A percentile compares a stretch with the other conserved stretches of the same genome.
phyloP scores from a whole-genome alignment of 2,888 invertebrate species.

The Scaptomyza caliginosa region DNA sequence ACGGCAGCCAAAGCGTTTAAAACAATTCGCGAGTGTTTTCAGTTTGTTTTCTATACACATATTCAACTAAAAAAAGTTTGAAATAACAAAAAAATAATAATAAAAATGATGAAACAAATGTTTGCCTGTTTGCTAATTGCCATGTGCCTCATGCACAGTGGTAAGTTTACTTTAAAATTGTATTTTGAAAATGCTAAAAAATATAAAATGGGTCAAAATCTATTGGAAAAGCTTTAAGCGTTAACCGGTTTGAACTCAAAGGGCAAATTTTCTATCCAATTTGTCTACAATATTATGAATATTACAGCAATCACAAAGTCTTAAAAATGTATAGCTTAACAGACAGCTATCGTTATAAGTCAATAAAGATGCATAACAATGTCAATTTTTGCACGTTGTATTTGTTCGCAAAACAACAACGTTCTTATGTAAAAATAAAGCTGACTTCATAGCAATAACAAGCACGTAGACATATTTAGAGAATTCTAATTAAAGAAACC shows the following conservation, averaged over 20 bases:
- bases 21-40: constrained; percentile 10
- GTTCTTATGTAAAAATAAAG: constrained; percentile 20
- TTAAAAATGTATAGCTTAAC: constrained; percentile 4
- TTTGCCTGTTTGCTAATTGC: constrained; percentile 70
- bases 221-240: background rate
- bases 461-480: background rate
- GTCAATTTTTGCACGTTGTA: constrained; percentile 30
- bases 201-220: constrained; percentile 5
- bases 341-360: background rate
- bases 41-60: background rate
- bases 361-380: constrained; percentile 7
- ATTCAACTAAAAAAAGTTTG: background rate
- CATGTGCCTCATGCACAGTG: constrained; percentile 77
- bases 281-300: no score
- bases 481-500: constrained; percentile 6
- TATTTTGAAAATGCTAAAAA: no score
- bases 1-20: constrained; percentile 48
- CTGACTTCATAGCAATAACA: constrained; percentile 59
- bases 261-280: no score
- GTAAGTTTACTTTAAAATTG: constrained; percentile 62
- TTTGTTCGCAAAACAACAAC: constrained; percentile 12
- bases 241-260: constrained; percentile 27
- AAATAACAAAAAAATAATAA: constrained; percentile 1
- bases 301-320: no score
- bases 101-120: constrained; percentile 78